Evolutionary conservation across 2,797 vertebrate genomes (phyloP), one percentile per base, ranked within the genome.

Genomic region (Craterocephalus amniculus): DNA sequence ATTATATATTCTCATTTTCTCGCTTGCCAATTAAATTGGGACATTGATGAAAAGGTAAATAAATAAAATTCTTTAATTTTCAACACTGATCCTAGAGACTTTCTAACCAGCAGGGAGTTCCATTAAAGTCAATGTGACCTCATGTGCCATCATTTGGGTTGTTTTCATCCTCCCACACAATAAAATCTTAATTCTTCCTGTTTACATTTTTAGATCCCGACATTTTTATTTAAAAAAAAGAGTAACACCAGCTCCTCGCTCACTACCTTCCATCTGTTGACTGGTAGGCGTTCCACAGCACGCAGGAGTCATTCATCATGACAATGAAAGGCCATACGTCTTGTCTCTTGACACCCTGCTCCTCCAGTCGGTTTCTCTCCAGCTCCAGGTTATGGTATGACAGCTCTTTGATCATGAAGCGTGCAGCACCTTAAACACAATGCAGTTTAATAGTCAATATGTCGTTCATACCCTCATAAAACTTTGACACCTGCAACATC

Each of bases 381-480:
- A 98, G 93, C 87, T 99, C 98, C 65, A 99, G 93, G 86, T 99
- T 99, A 83, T 99, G 97, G 88, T 98, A 97, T 0, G 97, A 99
- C 75, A 99, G 94, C 75, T 99, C 98, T 92, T 99, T 99, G 88
- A 99, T 99, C 85, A 99, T 96, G 88, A 98, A 99, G 62, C 97
- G 96, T 43, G 97, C 95, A 11, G 97, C 96, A 76, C 98, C 98
- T 99, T 83, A 58, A 78, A 81, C 35, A 71, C 27, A 80, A 18
- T 54, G 14, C 5, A 67, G 57, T 57, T 3, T 35, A 6, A 2
- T 54, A 35, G 65, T 75, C 51, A 66, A 7, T 51, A 29, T 67
- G 52, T 72, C 12, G 62, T 60, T 68, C 29, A 34, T 14, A 58
- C 29, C 34, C 35, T 31, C 64, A 60, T 67, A 49, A 45, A 69